Conservation (phyloP, 2,797 vertebrate species). For the Thaleichthys pacificus region DNA sequence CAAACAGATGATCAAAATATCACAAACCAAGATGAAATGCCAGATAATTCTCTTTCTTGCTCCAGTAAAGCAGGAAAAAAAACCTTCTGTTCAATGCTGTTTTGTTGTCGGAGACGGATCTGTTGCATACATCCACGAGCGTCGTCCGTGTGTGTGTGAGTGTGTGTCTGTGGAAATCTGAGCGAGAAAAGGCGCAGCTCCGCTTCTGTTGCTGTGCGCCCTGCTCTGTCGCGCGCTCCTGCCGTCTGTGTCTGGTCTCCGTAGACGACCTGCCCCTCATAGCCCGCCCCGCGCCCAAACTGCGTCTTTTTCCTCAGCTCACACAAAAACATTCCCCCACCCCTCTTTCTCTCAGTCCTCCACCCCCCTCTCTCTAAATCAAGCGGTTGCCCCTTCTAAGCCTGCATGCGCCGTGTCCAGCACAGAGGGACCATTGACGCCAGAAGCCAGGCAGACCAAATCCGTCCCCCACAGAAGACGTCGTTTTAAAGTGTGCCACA, state of each 20-base stretch:
- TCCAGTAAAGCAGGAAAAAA: no score
- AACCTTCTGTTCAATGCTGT: slow-evolving; percentile 3
- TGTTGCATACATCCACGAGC: slow-evolving; percentile 57
- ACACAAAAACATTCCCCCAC: slow-evolving; percentile 35
- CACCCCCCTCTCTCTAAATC: slow-evolving; percentile 64
- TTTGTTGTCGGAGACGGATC: slow-evolving; percentile 34
- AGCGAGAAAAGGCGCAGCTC: slow-evolving; percentile 65
- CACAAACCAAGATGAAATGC: slow-evolving; percentile 28
- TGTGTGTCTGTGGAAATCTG: slow-evolving; percentile 45
- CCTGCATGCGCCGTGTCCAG: slow-evolving; percentile 67
- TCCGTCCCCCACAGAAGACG: slow-evolving; percentile 36
- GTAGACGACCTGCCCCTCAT: slow-evolving; percentile 61
- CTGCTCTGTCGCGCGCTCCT: slow-evolving; percentile 43
- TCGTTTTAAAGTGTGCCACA: slow-evolving; percentile 72
- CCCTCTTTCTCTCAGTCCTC: slow-evolving; percentile 4
- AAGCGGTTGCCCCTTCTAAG: slow-evolving; percentile 76
- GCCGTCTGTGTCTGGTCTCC: slow-evolving; percentile 55
- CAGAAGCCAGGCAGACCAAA: slow-evolving; percentile 19
- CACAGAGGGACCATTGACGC: slow-evolving; percentile 68
- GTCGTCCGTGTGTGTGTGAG: slow-evolving; percentile 43
- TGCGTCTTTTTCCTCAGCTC: slow-evolving; percentile 46
- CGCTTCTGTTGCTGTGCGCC: slow-evolving; percentile 38
- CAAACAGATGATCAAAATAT: slow-evolving; percentile 11
- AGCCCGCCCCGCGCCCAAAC: slow-evolving; percentile 74
- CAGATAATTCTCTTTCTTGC: not conserved